Conservation (phyloP, 1,140 invertebrate genomes). For the Drosophila seguyi region DNA sequence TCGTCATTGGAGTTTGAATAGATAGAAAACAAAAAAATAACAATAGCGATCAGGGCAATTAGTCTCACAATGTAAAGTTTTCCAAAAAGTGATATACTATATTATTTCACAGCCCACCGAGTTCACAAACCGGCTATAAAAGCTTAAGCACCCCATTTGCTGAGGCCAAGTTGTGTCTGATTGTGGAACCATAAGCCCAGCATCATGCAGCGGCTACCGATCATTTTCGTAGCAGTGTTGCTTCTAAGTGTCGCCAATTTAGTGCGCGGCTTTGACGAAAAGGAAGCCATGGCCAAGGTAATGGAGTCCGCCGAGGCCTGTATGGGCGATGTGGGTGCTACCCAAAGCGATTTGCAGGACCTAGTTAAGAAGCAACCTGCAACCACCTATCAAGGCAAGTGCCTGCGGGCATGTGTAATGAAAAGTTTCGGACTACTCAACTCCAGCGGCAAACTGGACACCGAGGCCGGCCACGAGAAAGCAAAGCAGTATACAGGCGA, state of each 20-base stretch:
- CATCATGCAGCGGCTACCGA: conserved; percentile 36
- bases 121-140: conserved; percentile 32
- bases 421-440: conserved; percentile 51
- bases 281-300: conserved; percentile 59
- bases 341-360: conserved; percentile 47
- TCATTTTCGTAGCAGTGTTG: conserved; percentile 18
- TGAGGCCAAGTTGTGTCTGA: conserved; percentile 15
- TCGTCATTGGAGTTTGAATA: neutral
- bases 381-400: conserved; percentile 54
- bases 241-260: conserved; percentile 36
- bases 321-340: conserved; percentile 49
- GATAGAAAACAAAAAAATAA: neutral
- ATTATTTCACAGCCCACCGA: conserved; percentile 73
- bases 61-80: conserved; percentile 13
- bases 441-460: conserved; percentile 59
- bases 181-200: conserved; percentile 24
- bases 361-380: conserved; percentile 51
- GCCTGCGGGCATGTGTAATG: conserved; percentile 70
- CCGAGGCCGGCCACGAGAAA: conserved; percentile 46
- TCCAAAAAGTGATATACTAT: conserved; percentile 30
- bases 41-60: conserved; percentile 20
- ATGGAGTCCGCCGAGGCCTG: conserved; percentile 53
- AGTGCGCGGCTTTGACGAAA: conserved; percentile 55
- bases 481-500: conserved; percentile 61
- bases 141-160: neutral